Conservation (phyloP, 2,797 vertebrate genomes). For the Enteromius anoplus region DNA sequence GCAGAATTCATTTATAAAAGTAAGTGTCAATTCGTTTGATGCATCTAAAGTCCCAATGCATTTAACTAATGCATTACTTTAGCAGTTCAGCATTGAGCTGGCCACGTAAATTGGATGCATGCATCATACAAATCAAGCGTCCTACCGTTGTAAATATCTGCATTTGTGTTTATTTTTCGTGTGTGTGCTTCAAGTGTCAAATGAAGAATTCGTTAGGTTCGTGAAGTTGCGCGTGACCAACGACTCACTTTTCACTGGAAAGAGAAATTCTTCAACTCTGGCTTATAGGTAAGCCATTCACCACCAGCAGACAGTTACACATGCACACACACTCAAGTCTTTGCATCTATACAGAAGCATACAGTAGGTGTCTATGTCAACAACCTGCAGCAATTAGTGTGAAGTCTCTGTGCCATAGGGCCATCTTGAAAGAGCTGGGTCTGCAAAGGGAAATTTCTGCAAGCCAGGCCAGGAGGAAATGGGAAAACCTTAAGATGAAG, state of each 20-base stretch:
- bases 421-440: conserved; percentile 75
- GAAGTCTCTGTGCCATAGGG: conserved; percentile 59
- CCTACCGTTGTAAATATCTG: not conserved
- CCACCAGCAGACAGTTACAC: not conserved
- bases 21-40: conserved; percentile 56
- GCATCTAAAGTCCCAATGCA: not conserved
- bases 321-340: not conserved
- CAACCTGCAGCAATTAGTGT: not conserved
- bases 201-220: conserved; percentile 69
- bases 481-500: conserved; percentile 77
- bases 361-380: not conserved
- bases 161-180: not conserved
- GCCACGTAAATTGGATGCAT: not conserved
- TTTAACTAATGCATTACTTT: not conserved
- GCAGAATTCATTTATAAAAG: conserved; percentile 70
- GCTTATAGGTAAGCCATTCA: conserved; percentile 72
- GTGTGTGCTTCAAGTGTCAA: conserved; percentile 63
- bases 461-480: conserved; percentile 76
- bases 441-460: conserved; percentile 73
- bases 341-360: not conserved
- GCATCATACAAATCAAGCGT: conserved; percentile 18
- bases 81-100: conserved; percentile 1
- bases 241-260: conserved; percentile 72
- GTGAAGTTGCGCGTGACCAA: conserved; percentile 75
- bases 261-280: conserved; percentile 70